Base-by-base conservation (phyloP, 92 coral and sea anemone genomes). In the Umimayanthus chanpuru region DNA sequence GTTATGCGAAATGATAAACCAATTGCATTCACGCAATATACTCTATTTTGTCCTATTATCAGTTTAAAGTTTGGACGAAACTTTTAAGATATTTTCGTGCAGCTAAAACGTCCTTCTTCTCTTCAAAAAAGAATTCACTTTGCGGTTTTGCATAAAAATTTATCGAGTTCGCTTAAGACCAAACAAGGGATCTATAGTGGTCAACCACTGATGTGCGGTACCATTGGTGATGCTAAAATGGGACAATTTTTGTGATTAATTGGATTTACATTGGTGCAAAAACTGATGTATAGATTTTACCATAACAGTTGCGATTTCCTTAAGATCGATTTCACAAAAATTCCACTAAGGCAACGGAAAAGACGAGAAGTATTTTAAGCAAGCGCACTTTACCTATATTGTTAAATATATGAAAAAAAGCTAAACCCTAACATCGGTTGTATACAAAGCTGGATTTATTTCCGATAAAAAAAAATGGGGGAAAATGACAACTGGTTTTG, bases 141-240 rank as follows among this genome's bases (percentile, higher is more conserved):
- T 80, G 78, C 40, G 77, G 87, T 83, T 83, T 83, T 29, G 18
- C 15, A 70, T 41, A 70, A n/a, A 26, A 12, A 9, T 41, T 73
- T 40, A 6, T 38, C 58, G 21, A 20, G 53, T 38, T 82, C 74
- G 14, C 25, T 40, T 2, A n/a, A 25, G 44, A n/a, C 29, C 87
- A 71, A 43, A 18, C 65, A 72, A 39, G 14, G 6, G 9, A 21
- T 14, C 41, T 81, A 61, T 81, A 65, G n/a, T 49, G 58, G 76
- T 68, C n/a, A 81, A n/a, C 58, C 38, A 43, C 40, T 30, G 44
- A 44, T 39, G 26, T 6, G 58, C n/a, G n/a, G n/a, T 80, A 29
- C 53, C 43, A 32, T 32, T 12, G 76, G 66, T 26, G 58, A 82
- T 43, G 86, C 16, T 18, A 82, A 68, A 70, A 71, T 66, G 76